Percentiles rank a stretch among this genome's conserved stretches.
These are phyloP conservation scores for Fratercula arctica DNA, from an alignment of 2,797 vertebrate species.

Conservation along the genomic window DNA sequence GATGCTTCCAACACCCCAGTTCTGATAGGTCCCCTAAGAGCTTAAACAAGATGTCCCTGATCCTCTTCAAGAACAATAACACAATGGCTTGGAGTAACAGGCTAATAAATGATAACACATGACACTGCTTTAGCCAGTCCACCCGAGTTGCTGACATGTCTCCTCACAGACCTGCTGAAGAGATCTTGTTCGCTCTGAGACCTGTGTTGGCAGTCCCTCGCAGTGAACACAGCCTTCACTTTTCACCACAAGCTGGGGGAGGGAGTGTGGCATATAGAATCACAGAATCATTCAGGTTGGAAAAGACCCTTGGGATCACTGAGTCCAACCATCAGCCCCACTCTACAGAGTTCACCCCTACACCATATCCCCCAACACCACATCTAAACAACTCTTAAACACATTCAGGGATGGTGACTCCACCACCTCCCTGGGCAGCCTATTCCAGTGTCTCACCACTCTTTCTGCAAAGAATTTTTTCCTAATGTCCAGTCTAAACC, in stretches of 20 bases:
- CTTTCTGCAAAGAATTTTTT: too few species aligned
- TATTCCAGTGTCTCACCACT: too few species aligned
- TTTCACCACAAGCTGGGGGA: neutral
- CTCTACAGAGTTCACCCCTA: too few species aligned
- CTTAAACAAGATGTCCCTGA: neutral
- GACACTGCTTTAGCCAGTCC: neutral
- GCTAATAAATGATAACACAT: neutral
- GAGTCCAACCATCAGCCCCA: too few species aligned
- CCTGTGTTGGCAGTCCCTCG: fast-evolving
- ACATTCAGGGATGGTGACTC: too few species aligned
- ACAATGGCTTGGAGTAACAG: neutral
- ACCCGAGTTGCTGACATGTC: neutral
- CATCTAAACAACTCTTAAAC: too few species aligned
- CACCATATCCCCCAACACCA: too few species aligned
- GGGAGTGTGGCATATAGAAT: neutral
- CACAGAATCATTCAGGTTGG: too few species aligned
- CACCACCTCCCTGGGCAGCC: too few species aligned
- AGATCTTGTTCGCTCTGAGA: neutral
- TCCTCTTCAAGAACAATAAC: neutral
- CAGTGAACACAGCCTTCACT: fast-evolving
- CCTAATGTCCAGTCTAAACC: too few species aligned
- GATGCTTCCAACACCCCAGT: neutral
- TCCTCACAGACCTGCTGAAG: neutral
- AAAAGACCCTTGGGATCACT: too few species aligned
- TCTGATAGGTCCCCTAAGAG: neutral